Evolutionary conservation across 1,140 invertebrate genomes (phyloP).

Genomic region (Orchestia grillus): DNA sequence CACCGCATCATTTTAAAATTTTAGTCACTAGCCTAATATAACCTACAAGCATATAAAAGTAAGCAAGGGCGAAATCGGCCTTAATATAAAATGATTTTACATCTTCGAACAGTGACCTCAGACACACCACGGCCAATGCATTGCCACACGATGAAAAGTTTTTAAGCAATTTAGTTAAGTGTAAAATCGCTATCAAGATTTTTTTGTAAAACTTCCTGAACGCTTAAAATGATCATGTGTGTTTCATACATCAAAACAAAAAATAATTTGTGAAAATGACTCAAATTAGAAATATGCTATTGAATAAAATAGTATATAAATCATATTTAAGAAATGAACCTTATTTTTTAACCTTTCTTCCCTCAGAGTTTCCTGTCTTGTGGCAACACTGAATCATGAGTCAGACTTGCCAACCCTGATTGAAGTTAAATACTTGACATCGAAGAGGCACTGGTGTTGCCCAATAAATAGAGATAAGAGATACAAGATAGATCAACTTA

Average conservation of each 20-base stretch:
- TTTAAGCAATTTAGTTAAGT: background rate
- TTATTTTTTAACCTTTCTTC: background rate
- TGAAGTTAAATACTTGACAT: background rate
- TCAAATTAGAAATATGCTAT: background rate
- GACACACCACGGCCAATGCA: background rate
- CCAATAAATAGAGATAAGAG: background rate
- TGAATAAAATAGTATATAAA: background rate
- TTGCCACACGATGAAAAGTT: background rate
- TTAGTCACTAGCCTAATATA: background rate
- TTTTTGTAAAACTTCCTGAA: background rate
- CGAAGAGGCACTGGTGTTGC: background rate
- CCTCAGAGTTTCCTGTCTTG: background rate
- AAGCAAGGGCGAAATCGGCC: background rate
- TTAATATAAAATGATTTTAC: constrained; percentile 9
- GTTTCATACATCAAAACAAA: background rate
- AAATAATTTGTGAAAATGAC: background rate
- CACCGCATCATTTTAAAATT: background rate
- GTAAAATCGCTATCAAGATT: background rate
- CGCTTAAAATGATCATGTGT: background rate
- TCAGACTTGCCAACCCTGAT: constrained; percentile 27
- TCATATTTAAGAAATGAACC: background rate
- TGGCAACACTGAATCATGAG: constrained; percentile 16
- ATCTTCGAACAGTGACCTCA: constrained; percentile 39
- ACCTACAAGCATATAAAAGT: background rate
- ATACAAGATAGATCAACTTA: background rate